phyloP scores from a whole-genome alignment of 1,140 invertebrate genomes.

The Ceratina australensis region DNA sequence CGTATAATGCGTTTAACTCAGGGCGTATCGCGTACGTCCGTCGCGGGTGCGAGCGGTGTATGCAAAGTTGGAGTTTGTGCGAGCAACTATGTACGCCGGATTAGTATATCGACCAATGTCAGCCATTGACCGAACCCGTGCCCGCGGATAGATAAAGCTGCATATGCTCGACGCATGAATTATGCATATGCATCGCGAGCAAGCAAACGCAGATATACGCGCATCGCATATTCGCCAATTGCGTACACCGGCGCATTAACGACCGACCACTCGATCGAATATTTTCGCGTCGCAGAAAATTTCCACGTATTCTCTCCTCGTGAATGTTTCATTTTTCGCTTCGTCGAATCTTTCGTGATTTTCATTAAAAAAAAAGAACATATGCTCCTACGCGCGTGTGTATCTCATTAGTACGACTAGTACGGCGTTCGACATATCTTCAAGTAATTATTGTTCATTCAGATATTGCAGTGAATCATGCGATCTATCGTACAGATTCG shows the following conservation, averaged over 20 bases:
- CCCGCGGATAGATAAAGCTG: constrained; percentile 55
- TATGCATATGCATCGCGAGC: constrained; percentile 37
- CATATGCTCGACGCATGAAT: constrained; percentile 48
- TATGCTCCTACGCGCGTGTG: too few relatives aligned
- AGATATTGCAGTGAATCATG: too few relatives aligned
- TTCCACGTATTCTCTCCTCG: not conserved
- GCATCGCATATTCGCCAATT: not conserved
- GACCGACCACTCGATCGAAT: not conserved
- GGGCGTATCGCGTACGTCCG: not conserved
- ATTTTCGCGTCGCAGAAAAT: not conserved
- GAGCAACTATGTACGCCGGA: constrained; percentile 44
- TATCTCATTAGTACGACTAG: too few relatives aligned
- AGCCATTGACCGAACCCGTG: constrained; percentile 59
- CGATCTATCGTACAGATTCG: too few relatives aligned
- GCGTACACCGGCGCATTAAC: not conserved
- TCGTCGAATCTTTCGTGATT: too few relatives aligned
- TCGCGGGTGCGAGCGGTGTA: not conserved
- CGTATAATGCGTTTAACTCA: not conserved
- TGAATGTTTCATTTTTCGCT: too few relatives aligned
- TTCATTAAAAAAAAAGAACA: too few relatives aligned
- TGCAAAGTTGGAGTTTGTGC: constrained; percentile 9
- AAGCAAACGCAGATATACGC: constrained; percentile 29
- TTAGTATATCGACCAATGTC: constrained; percentile 63
- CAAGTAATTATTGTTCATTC: too few relatives aligned
- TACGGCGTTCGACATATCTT: too few relatives aligned